These are phyloP conservation scores for Romanogobio albipinnatus DNA, from an alignment of 2,113 vertebrate species.

Conservation along the genomic window DNA sequence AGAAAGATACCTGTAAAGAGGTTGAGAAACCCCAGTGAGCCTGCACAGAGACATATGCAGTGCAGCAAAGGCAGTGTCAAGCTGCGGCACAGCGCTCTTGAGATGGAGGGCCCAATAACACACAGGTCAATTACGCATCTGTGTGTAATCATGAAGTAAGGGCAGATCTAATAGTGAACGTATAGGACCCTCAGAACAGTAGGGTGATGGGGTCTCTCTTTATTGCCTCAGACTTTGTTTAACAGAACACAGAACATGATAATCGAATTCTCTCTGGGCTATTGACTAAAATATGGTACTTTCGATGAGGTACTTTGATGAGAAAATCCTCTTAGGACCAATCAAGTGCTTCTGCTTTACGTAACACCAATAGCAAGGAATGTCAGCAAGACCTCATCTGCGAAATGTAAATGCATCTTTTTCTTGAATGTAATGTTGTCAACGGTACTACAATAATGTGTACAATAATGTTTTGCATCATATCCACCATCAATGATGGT, in stretches of 20 bases:
- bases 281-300: background rate
- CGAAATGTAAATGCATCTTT: too few relatives aligned
- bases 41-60: slow-evolving; percentile 29
- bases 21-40: background rate
- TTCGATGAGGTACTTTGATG: background rate
- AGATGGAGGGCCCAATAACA: background rate
- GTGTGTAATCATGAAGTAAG: background rate
- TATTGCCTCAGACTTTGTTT: background rate
- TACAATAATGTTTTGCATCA: background rate
- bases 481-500: background rate
- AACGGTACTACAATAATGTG: background rate
- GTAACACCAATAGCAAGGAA: background rate
- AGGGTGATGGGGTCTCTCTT: slow-evolving; percentile 21
- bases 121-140: slow-evolving; percentile 4
- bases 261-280: background rate
- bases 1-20: slow-evolving; percentile 23
- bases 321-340: background rate
- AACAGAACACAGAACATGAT: background rate
- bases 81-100: background rate
- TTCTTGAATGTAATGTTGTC: background rate
- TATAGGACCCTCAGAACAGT: background rate
- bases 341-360: background rate
- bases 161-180: slow-evolving; percentile 11
- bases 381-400: background rate
- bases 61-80: background rate